Conservation (phyloP, 2,888 invertebrate genomes). For the Aquatica leii region DNA sequence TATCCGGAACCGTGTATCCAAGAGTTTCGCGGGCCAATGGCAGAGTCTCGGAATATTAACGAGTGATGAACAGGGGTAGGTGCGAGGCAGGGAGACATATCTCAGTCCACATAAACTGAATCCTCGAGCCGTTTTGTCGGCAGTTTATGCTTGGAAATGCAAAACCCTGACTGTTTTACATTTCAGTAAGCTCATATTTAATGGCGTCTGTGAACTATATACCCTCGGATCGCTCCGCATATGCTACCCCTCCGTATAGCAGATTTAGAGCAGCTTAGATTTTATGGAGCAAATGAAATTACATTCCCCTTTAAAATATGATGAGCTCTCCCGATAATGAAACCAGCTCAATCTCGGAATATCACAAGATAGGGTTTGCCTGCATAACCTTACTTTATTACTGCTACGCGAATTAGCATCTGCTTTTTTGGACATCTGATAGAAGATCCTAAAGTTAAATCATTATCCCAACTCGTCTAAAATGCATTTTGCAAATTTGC, state of each 20-base stretch:
- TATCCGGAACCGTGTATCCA: constrained; percentile 48
- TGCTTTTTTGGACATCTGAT: neutral
- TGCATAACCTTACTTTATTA: constrained; percentile 37
- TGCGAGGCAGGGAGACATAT: constrained; percentile 42
- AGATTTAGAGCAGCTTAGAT: constrained; percentile 63
- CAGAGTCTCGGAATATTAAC: constrained; percentile 54
- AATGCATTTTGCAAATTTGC: neutral
- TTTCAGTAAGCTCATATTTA: constrained; percentile 64
- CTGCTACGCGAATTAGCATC: constrained; percentile 20
- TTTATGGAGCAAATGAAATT: constrained; percentile 65
- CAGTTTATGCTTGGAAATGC: constrained; percentile 63
- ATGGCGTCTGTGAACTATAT: constrained; percentile 62
- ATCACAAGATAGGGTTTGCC: constrained; percentile 35
- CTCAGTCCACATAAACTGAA: constrained; percentile 60
- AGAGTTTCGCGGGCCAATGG: constrained; percentile 44
- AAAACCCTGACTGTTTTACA: constrained; percentile 64
- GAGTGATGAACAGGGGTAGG: constrained; percentile 38
- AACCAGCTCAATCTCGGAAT: constrained; percentile 58
- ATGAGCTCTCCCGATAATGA: constrained; percentile 64
- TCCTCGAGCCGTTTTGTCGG: constrained; percentile 62
- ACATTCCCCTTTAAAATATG: constrained; percentile 64
- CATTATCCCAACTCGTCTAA: neutral
- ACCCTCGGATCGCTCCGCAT: constrained; percentile 58
- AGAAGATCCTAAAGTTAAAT: neutral
- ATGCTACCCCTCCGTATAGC: constrained; percentile 58